Percentiles rank a stretch among this genome's conserved stretches.
Evolutionary conservation across 1,140 invertebrate species (phyloP).

Genomic region (Lethrus apterus): DNA sequence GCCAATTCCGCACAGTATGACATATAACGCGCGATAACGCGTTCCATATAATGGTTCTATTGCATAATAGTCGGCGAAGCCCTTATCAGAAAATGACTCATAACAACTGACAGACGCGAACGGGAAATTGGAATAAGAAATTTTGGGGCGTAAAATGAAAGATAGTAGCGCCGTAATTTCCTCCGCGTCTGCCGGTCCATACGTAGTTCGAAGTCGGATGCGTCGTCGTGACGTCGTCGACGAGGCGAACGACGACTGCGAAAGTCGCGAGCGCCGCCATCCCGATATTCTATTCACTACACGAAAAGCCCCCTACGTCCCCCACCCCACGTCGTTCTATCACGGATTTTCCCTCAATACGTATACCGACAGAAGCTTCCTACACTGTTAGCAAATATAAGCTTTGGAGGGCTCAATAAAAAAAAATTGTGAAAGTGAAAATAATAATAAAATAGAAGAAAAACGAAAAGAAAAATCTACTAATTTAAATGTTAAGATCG

Average conservation of each 20-base stretch:
- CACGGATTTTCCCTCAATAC: too few species aligned
- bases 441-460: too few species aligned
- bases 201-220: slow-evolving; percentile 18
- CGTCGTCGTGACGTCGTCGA: background rate
- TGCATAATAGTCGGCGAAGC: slow-evolving; percentile 36
- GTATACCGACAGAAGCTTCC: too few species aligned
- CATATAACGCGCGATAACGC: slow-evolving; percentile 41
- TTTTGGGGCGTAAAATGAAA: slow-evolving; percentile 48
- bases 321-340: background rate
- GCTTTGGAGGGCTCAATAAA: too few species aligned
- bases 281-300: slow-evolving; percentile 30
- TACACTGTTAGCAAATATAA: too few species aligned
- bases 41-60: slow-evolving; percentile 25
- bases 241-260: slow-evolving; percentile 1
- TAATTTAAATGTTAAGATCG: too few species aligned
- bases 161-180: slow-evolving; percentile 45
- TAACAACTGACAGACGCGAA: slow-evolving; percentile 47
- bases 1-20: slow-evolving; percentile 40
- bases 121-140: slow-evolving; percentile 49
- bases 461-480: too few species aligned
- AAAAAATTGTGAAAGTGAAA: too few species aligned
- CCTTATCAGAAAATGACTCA: slow-evolving; percentile 48
- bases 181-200: slow-evolving; percentile 26
- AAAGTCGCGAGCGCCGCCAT: slow-evolving; percentile 4
- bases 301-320: slow-evolving; percentile 14